Percentiles rank a stretch among this genome's conserved stretches.
Conservation (phyloP, 2,797 vertebrate species). For the Coluber constrictor region DNA sequence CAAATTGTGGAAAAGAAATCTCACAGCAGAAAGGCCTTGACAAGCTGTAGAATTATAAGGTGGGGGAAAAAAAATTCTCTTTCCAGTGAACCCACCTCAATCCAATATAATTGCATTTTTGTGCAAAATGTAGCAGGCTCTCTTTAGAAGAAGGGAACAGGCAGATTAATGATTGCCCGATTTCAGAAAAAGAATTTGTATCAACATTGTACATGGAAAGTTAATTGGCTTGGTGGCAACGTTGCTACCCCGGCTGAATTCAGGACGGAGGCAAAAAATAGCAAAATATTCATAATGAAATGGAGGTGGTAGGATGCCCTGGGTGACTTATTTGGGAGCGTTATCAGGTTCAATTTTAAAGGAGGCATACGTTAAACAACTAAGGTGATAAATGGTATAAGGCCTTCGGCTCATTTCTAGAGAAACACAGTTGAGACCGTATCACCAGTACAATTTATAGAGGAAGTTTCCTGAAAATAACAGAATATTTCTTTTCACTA, state of each 20-base stretch:
- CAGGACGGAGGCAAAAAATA: neutral
- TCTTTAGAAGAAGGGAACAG: constrained; percentile 38
- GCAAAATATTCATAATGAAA: neutral
- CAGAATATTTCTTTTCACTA: neutral
- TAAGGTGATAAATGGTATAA: constrained; percentile 38
- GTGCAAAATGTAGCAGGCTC: constrained; percentile 34
- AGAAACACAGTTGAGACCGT: constrained; percentile 36
- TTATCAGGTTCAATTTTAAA: constrained; percentile 9
- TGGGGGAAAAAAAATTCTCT: neutral
- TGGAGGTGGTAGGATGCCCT: neutral
- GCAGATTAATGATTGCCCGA: constrained; percentile 45
- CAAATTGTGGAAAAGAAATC: constrained; percentile 54
- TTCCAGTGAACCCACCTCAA: constrained; percentile 30
- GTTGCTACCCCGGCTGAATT: neutral
- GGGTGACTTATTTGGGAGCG: neutral
- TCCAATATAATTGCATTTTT: constrained; percentile 25
- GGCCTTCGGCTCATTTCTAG: constrained; percentile 38
- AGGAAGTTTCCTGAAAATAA: neutral
- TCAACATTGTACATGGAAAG: neutral
- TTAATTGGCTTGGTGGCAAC: constrained; percentile 3
- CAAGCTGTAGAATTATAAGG: neutral
- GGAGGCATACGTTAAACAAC: neutral
- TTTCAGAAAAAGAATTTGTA: constrained; percentile 12
- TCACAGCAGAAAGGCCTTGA: neutral
- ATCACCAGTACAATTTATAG: neutral